Evolutionary conservation across 1,140 invertebrate species (phyloP), one percentile per base, ranked within the genome.

Genomic region (Cotesia chilonis): DNA sequence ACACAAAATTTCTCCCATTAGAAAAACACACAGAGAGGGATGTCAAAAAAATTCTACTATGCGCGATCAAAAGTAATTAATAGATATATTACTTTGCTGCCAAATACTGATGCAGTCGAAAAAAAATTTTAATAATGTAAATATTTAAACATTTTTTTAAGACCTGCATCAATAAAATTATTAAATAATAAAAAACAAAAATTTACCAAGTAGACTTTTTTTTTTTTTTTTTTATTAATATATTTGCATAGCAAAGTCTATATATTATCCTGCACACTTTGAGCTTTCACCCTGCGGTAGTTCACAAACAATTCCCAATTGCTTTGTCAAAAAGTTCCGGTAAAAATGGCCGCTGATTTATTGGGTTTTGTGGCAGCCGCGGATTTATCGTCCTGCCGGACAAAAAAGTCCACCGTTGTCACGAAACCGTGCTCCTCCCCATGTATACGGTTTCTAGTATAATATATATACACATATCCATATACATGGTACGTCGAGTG

Each of bases 251-350:
- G 36, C 71, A 10, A 9, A 47, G 41, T 47, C 41, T 47, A 47
- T 47, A 47, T 47, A 57, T n/a, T 61, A 28, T 14, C 59, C n/a
- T 41, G 14, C 59, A 28, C 75, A 47, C 41, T 47, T 47, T 47
- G 2, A 10, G 41, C 41, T 47, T 10, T 47, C 41, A 47, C 7
- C 41, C 41, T 47, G 41, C 10, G 6, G 75, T 76, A 77, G 79
- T 80, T 81, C 80, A 81, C 79, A 80, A 81, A 81, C 80, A 81
- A 81, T 81, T 81, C 79, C 80, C 79, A 81, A 81, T 81, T 81
- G 80, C 79, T 79, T 78, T 81, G 80, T 81, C 80, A 81, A 79
- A 81, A 81, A 79, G 79, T 78, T 82, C 78, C 78, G 79, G 73
- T 78, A 79, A 79, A 80, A 79, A 80, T 81, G 76, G 78, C 75